Base-by-base conservation (phyloP, 2,113 vertebrate species). In the Tachysurus fulvidraco region DNA sequence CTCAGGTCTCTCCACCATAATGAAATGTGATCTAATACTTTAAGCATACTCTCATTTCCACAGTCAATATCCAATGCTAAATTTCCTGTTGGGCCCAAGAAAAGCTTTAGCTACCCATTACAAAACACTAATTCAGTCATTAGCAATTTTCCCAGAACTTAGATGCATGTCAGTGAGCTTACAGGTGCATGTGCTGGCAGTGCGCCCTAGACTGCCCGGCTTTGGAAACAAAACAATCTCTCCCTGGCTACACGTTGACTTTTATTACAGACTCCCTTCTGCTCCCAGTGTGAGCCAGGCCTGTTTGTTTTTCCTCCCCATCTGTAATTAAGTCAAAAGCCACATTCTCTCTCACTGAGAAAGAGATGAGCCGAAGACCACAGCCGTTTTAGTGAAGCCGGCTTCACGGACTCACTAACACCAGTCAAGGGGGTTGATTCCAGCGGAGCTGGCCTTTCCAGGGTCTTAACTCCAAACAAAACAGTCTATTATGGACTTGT, bases 221-320 rank as follows among this genome's bases (percentile, higher is more conserved):
- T 84, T 83, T 81, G 81, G 64, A 89, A 89, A 85, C 78, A 88
- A 88, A 90, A 87, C 81, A 87, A 83, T 71, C 76, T 86, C 83
- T 82, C 52, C 67, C 83, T 55, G 17, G 30, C 25, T 54, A 84
- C 83, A 88, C 69, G 82, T 73, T 85, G 81, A 76, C 62, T 85
- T 85, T 81, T 81, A 84, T 85, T 86, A 85, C 65, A 83, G 55
- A 73, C 81, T 59, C 82, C 25, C 57, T 62, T 23, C 30, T 82
- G 85, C 78, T 89, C 80, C 65, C 77, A 85, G 71, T 80, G 81
- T 77, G 76, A 83, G 65, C 85, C 50, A 87, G 59, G 41, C 50
- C 83, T 91, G 85, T 92, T 91, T 92, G 86, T 84, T 88, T 88
- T 89, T 62, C 82, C 88, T 82, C 87, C 88, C 86, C 90, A 81